Evolutionary conservation across 2,113 vertebrate genomes (phyloP).

Genomic region (Megaceryle torquata): DNA sequence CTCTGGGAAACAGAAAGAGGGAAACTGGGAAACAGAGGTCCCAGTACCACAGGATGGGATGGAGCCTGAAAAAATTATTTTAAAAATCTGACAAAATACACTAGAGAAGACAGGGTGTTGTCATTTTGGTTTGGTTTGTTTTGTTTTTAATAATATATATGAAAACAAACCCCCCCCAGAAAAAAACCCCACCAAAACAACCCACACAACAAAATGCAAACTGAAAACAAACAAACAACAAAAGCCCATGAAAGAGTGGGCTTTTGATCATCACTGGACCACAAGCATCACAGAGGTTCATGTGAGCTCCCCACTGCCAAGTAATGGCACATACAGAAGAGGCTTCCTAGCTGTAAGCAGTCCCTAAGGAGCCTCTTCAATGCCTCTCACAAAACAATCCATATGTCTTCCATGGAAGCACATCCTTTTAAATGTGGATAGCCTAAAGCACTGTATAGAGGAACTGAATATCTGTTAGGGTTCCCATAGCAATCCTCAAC

Average conservation of each 20-base stretch:
- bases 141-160: too few species aligned
- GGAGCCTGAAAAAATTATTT: too few species aligned
- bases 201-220: not conserved
- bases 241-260: not conserved
- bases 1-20: not conserved
- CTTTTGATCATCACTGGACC: not conserved
- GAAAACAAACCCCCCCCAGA: too few species aligned
- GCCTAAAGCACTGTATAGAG: not conserved
- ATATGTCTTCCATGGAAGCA: not conserved
- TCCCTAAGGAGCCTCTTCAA: not conserved
- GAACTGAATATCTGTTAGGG: not conserved
- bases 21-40: not conserved
- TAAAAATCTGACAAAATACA: too few species aligned
- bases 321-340: not conserved
- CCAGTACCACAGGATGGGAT: rapidly evolving
- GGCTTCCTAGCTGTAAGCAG: not conserved
- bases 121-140: too few species aligned
- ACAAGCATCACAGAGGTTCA: not conserved
- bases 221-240: too few species aligned
- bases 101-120: too few species aligned
- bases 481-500: not conserved
- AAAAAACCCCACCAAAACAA: not conserved
- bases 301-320: not conserved
- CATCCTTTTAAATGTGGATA: not conserved
- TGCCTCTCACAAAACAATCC: not conserved